phyloP scores from a whole-genome alignment of 2,888 invertebrate species.

The Bursaphelenchus okinawaensis region DNA sequence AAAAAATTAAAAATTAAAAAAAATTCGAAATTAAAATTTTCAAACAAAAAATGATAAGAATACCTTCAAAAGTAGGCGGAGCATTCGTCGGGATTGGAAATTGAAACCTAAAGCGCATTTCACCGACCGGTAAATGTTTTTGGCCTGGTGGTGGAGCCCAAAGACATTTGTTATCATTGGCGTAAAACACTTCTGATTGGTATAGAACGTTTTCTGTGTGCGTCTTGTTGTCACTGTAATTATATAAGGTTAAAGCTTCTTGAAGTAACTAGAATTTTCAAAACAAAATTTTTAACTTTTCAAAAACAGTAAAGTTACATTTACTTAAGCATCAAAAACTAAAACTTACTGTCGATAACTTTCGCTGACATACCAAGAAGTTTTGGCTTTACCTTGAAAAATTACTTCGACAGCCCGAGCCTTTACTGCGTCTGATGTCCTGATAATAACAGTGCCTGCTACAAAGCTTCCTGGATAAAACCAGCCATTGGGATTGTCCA shows the following conservation, averaged over 20 bases:
- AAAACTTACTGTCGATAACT: neutral
- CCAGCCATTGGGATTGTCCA: constrained; percentile 15
- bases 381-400: constrained; percentile 24
- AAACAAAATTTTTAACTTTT: too few relatives aligned
- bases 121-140: constrained; percentile 25
- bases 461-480: constrained; percentile 21
- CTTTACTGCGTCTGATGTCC: constrained; percentile 17
- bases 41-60: too few relatives aligned
- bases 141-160: constrained; percentile 23
- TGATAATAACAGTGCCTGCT: constrained; percentile 14
- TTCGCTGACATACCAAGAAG: constrained; percentile 16
- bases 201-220: constrained; percentile 19
- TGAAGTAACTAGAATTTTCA: too few relatives aligned
- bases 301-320: too few relatives aligned
- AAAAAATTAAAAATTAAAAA: too few relatives aligned
- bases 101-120: constrained; percentile 20
- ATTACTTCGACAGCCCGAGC: constrained; percentile 23
- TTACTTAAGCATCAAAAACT: neutral
- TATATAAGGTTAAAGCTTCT: too few relatives aligned
- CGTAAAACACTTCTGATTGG: constrained; percentile 20
- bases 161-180: constrained; percentile 16
- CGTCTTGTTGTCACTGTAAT: constrained; percentile 17
- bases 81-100: constrained; percentile 21
- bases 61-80: constrained; percentile 33
- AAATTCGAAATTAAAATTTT: too few relatives aligned